Conservation (phyloP, 2,797 vertebrate species). For the Oreonectes daqikongensis region DNA sequence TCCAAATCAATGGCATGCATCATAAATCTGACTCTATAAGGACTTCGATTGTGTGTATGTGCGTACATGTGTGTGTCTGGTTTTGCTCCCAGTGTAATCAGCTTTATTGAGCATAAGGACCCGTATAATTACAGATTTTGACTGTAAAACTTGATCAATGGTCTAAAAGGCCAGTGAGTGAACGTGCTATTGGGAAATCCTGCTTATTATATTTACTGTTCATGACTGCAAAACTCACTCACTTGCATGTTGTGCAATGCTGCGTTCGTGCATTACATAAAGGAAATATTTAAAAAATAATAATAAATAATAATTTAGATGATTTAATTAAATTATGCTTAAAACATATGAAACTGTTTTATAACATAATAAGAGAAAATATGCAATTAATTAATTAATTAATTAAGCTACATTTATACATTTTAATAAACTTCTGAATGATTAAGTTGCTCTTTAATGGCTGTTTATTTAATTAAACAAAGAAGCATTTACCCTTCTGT, state of each 20-base stretch:
- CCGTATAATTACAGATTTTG: slow-evolving; percentile 62
- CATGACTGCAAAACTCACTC: slow-evolving; percentile 36
- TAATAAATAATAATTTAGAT: not conserved
- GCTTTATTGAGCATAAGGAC: slow-evolving; percentile 63
- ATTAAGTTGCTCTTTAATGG: no score
- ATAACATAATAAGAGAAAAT: not conserved
- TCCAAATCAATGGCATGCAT: slow-evolving; percentile 85
- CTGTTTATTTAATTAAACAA: not conserved
- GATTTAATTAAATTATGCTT: not conserved
- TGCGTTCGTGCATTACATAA: slow-evolving; percentile 1
- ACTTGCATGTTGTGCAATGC: slow-evolving; percentile 24
- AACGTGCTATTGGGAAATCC: slow-evolving; percentile 51
- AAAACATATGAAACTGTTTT: not conserved
- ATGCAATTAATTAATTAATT: not conserved
- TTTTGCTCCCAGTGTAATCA: slow-evolving; percentile 54
- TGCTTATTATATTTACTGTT: slow-evolving; percentile 54
- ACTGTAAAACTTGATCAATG: slow-evolving; percentile 60
- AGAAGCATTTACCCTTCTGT: not conserved
- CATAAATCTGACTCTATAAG: slow-evolving; percentile 83
- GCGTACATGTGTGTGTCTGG: slow-evolving; percentile 29
- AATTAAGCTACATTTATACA: not conserved
- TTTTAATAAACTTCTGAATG: not conserved
- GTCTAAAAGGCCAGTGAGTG: slow-evolving; percentile 57
- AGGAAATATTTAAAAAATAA: not conserved
- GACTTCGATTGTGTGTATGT: slow-evolving; percentile 57